phyloP scores from a whole-genome alignment of 2,113 vertebrate genomes.

The Phycodurus eques region DNA sequence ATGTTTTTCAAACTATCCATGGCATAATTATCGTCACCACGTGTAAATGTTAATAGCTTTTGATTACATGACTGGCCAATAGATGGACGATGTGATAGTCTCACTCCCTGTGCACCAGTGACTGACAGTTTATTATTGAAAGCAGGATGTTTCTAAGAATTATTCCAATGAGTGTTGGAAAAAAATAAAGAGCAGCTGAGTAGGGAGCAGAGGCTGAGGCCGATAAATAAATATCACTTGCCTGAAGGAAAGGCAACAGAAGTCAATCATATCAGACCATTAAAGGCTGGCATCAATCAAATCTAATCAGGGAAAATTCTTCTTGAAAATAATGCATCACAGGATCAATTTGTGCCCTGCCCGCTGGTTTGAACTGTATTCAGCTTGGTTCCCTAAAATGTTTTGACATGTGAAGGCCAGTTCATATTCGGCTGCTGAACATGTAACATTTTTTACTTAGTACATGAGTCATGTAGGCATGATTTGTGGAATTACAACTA shows the following conservation, averaged over 20 bases:
- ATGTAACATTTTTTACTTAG: not conserved
- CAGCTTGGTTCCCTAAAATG: not conserved
- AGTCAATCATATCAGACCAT: conserved; percentile 53
- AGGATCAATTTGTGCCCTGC: not conserved
- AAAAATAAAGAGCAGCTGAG: conserved; percentile 48
- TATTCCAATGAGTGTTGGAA: conserved; percentile 20
- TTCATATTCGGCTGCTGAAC: not conserved
- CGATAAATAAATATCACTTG: conserved; percentile 73
- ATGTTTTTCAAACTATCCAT: not conserved
- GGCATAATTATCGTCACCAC: conserved; percentile 26
- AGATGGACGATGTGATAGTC: conserved; percentile 53
- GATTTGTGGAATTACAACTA: no score
- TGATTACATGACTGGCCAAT: conserved; percentile 41
- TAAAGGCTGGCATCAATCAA: conserved; percentile 70
- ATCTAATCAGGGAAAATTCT: conserved; percentile 5
- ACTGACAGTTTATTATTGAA: conserved; percentile 51
- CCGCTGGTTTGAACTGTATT: not conserved
- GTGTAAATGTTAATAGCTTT: conserved; percentile 57
- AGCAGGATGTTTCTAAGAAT: conserved; percentile 32
- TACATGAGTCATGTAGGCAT: no score
- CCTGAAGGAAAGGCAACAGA: conserved; percentile 46
- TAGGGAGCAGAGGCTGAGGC: conserved; percentile 21
- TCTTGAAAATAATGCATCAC: not conserved
- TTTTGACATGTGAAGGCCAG: not conserved
- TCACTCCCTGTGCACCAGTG: conserved; percentile 14